These are phyloP conservation scores for Eupsittula cactorum DNA, from an alignment of 2,113 vertebrate genomes.

Conservation along the genomic window DNA sequence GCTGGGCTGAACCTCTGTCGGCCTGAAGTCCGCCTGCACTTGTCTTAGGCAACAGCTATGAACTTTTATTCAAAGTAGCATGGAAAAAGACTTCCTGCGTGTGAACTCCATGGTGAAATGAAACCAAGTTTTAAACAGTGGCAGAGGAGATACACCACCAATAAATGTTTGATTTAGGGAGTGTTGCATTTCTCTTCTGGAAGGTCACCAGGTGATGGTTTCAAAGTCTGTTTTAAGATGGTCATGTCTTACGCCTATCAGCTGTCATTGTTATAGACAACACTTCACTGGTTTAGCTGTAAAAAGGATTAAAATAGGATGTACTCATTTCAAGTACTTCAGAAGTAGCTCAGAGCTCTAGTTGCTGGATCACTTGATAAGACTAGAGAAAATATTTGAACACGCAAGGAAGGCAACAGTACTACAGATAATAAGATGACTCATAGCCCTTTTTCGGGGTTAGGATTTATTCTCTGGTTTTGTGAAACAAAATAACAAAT, in stretches of 20 bases:
- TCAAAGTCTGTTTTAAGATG: background rate
- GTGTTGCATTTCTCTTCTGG: background rate
- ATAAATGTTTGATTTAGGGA: background rate
- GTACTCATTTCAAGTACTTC: slow-evolving; percentile 17
- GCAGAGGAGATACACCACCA: background rate
- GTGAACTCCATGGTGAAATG: background rate
- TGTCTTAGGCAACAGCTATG: background rate
- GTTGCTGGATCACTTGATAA: slow-evolving; percentile 1
- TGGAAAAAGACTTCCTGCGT: background rate
- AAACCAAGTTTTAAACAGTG: background rate
- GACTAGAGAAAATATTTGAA: slow-evolving; percentile 41
- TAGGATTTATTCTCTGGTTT: background rate
- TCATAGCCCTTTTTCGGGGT: background rate
- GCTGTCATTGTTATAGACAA: background rate
- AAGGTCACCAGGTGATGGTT: background rate
- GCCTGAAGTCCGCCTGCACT: background rate
- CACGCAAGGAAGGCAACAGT: background rate
- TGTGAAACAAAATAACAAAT: slow-evolving; percentile 1
- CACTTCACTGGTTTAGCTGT: background rate
- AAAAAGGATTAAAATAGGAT: slow-evolving; percentile 23
- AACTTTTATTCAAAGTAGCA: background rate
- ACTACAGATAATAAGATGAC: background rate
- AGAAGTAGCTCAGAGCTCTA: slow-evolving; percentile 19
- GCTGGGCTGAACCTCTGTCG: background rate
- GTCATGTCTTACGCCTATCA: background rate